Base-by-base conservation (phyloP, 2,888 invertebrate species). In the Chloroclysta siterata region DNA sequence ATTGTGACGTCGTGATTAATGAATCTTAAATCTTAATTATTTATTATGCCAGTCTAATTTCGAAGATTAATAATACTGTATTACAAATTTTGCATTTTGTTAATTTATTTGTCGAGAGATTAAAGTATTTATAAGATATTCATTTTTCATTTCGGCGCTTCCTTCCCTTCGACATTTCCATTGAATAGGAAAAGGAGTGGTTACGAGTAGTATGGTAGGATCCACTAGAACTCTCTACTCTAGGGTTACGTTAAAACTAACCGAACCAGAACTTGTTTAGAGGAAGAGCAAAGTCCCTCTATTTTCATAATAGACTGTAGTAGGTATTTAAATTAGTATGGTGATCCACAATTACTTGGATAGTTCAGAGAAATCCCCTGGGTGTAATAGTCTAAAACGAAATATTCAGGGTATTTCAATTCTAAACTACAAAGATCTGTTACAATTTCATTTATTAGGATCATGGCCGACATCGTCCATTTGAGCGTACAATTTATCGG, bases 21-120 rank as follows among this genome's bases (percentile, higher is more conserved):
- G 65, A 81, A 82, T 78, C 78, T 75, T 41, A 41, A 53, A 28
- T 53, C 17, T 39, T 84, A 81, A 85, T 85, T 87, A 88, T 88
- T 90, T 86, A 86, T 88, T 85, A 81, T 83, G 81, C 81, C 84
- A 83, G 83, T 80, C 77, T 84, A 79, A 87, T 85, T 86, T 85
- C 80, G 80, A 84, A 81, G 71, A 79, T 69, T 79, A 78, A 74
- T 78, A 75, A 73, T 79, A 74, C 79, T 83, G 80, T 84, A 84
- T 79, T 82, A 77, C 81, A 81, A 67, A 77, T 72, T 83, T 84
- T 81, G 83, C 85, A 87, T 88, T 88, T 84, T 86, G 88, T 90
- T 90, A 89, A 90, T 90, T 92, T 91, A 90, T 90, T 91, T 88
- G 87, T 89, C 90, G 83, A 89, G 89, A 88, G 86, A 92, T 90